Percentiles rank a stretch among this genome's conserved stretches.
Conservation (phyloP, 2,113 vertebrate genomes). For the Pachypanchax playfairii region DNA sequence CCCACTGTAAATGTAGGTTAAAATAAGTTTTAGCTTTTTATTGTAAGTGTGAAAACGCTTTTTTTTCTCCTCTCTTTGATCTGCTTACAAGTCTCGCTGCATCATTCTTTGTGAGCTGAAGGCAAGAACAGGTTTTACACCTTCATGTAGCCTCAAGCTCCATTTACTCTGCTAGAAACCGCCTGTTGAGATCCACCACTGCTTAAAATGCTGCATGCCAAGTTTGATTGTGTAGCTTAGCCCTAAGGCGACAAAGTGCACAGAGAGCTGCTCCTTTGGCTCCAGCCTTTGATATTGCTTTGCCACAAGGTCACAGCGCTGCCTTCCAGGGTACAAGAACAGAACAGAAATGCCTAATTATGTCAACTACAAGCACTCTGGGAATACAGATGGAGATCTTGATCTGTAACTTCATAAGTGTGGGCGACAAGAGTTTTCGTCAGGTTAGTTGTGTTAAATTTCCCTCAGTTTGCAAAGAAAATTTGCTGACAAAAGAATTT, state of each 20-base stretch:
- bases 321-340: conserved; percentile 27
- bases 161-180: conserved; percentile 27
- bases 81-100: conserved; percentile 33
- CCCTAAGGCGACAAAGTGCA: conserved; percentile 46
- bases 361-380: conserved; percentile 15
- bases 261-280: conserved; percentile 51
- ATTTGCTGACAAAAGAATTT: too few relatives aligned
- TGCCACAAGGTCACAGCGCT: conserved; percentile 61
- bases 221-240: conserved; percentile 47
- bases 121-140: conserved; percentile 44
- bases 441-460: background rate
- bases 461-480: too few relatives aligned
- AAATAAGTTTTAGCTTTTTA: conserved; percentile 2
- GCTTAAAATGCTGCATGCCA: conserved; percentile 64
- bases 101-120: conserved; percentile 28
- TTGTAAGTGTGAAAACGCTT: conserved; percentile 19
- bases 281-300: conserved; percentile 43
- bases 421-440: background rate
- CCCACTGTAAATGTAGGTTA: too few relatives aligned
- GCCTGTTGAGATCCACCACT: conserved; percentile 57
- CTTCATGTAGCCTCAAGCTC: conserved; percentile 45
- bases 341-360: conserved; percentile 49
- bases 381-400: background rate
- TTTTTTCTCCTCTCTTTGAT: conserved; percentile 12
- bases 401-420: background rate